Conservation (phyloP, 2,113 vertebrate genomes). For the Petromus typicus region DNA sequence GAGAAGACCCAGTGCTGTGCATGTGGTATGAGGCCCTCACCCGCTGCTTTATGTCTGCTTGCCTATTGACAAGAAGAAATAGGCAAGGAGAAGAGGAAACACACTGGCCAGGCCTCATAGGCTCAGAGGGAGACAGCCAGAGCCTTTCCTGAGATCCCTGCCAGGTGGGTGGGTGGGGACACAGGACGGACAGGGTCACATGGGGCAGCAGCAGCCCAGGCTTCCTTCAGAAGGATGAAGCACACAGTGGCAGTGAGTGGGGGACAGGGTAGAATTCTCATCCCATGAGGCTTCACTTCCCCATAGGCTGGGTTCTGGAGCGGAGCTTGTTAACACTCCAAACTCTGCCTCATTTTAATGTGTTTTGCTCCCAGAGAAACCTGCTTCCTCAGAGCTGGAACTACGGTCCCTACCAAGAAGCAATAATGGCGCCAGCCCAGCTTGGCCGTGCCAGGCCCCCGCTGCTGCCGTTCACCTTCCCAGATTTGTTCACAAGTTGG, state of each 20-base stretch:
- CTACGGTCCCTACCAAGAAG: not conserved
- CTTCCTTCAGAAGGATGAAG: not conserved
- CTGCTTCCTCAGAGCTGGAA: not conserved
- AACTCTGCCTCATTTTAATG: not conserved
- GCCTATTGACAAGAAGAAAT: too few relatives aligned
- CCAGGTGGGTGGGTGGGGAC: not conserved
- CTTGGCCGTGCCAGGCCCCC: not conserved
- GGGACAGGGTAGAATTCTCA: not conserved
- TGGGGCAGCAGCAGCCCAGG: not conserved
- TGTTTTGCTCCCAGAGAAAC: not conserved
- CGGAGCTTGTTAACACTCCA: not conserved
- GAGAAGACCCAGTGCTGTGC: not conserved
- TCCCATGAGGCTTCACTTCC: not conserved
- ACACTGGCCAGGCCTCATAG: not conserved
- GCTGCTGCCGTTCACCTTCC: not conserved
- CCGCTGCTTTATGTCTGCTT: not conserved
- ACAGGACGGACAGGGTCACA: not conserved
- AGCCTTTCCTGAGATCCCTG: not conserved
- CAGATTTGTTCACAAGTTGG: not conserved
- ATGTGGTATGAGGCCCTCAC: too few relatives aligned
- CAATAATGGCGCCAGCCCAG: too few relatives aligned
- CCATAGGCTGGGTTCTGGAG: rapidly evolving
- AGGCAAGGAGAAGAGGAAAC: not conserved
- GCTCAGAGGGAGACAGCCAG: not conserved
- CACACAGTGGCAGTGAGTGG: not conserved